Percentiles rank a stretch among this genome's conserved stretches.
Evolutionary conservation across 1,140 invertebrate species (phyloP).

Genomic region (Drosophila mayri): DNA sequence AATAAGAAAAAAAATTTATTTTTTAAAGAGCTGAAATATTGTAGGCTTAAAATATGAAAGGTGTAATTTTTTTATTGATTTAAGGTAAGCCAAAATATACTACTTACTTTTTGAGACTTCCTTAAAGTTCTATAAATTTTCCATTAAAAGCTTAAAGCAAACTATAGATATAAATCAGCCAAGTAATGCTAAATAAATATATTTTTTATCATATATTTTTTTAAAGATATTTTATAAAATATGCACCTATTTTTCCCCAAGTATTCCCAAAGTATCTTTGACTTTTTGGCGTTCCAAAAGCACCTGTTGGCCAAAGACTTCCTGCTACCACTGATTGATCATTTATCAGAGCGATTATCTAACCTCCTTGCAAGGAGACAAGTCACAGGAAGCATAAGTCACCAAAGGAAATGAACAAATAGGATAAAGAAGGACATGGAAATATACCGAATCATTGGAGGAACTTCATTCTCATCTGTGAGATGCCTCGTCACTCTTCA

Average conservation of each 20-base stretch:
- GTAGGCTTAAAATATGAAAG: too few relatives aligned
- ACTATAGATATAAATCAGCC: background rate
- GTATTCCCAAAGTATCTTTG: background rate
- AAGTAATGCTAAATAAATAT: too few relatives aligned
- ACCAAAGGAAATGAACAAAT: conserved; percentile 2
- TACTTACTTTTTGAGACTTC: too few relatives aligned
- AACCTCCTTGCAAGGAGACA: background rate
- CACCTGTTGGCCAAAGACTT: conserved; percentile 35
- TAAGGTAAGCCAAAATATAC: background rate
- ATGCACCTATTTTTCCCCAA: background rate
- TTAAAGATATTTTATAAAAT: too few relatives aligned
- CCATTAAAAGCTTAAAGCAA: too few relatives aligned
- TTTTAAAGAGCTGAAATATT: too few relatives aligned
- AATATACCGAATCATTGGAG: conserved; percentile 4
- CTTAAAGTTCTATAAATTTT: too few relatives aligned
- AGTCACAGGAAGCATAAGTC: conserved; percentile 1
- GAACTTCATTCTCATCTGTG: conserved; percentile 14
- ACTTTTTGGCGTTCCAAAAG: background rate
- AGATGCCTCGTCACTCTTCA: conserved; percentile 21
- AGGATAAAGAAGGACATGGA: conserved; percentile 7
- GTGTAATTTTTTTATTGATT: too few relatives aligned
- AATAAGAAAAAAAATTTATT: too few relatives aligned
- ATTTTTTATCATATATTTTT: too few relatives aligned
- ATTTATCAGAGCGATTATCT: conserved; percentile 22
- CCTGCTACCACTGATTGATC: conserved; percentile 24